Evolutionary conservation across 2,113 vertebrate genomes (phyloP).

Genomic region (Rhinogobius similis): DNA sequence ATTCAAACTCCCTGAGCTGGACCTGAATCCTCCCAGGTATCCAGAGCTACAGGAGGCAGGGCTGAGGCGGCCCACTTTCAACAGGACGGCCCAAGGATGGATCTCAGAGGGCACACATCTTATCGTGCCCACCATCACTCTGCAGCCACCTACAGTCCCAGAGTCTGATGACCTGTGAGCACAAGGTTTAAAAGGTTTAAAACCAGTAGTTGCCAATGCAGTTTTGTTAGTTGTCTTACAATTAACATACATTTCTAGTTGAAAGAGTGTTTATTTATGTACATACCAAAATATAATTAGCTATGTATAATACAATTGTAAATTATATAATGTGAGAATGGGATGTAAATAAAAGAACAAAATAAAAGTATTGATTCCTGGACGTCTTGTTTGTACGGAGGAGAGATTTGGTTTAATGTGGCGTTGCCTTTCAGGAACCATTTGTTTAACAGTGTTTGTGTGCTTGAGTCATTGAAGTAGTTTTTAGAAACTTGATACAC

Average conservation of each 20-base stretch:
- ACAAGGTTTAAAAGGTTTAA: not conserved
- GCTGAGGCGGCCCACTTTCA: slow-evolving; percentile 89
- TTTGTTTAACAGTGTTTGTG: not conserved
- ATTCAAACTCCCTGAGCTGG: slow-evolving; percentile 92
- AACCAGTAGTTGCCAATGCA: not conserved
- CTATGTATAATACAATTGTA: slow-evolving; percentile 30
- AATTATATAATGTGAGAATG: slow-evolving; percentile 40
- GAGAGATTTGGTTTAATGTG: not conserved
- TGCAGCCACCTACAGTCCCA: slow-evolving; percentile 80
- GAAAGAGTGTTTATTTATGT: slow-evolving; percentile 33
- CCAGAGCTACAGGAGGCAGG: slow-evolving; percentile 86
- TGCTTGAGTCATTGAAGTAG: not conserved
- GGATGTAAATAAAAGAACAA: slow-evolving; percentile 59
- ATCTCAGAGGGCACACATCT: slow-evolving; percentile 86
- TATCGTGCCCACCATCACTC: slow-evolving; percentile 80
- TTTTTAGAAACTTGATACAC: slow-evolving; percentile 8
- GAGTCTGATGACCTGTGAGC: slow-evolving; percentile 90
- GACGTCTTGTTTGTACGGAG: not conserved
- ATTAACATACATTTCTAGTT: slow-evolving; percentile 19
- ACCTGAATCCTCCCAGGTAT: slow-evolving; percentile 84
- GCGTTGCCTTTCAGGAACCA: not conserved
- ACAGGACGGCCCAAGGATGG: slow-evolving; percentile 95
- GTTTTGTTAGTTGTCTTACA: slow-evolving; percentile 23
- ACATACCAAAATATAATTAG: slow-evolving; percentile 34
- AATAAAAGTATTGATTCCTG: slow-evolving; percentile 14